Evolutionary conservation across 2,797 vertebrate genomes (phyloP), one percentile per base, ranked within the genome.

Genomic region (Tiaroga cobitis): DNA sequence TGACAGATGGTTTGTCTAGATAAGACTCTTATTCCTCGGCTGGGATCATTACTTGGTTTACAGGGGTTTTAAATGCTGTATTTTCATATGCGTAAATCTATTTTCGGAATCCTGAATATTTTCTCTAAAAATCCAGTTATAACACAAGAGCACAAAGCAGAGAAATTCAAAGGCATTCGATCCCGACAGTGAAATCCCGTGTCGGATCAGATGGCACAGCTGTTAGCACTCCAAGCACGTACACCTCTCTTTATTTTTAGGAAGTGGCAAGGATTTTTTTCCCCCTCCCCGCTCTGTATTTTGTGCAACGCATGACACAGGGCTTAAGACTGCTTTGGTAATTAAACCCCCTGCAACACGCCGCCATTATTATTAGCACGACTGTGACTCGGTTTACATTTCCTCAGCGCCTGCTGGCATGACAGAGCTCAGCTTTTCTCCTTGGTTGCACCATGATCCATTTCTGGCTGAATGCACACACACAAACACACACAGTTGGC

Each of bases 191-290:
- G 90, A 89, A 91, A 90, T 89, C 90, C 86, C 90, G 90, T 89
- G 93, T 92, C 93, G 92, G 94, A 92, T 94, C 94, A 94, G 94
- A 93, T 94, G 94, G 95, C 94, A 94, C 94, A 93, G 92, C 94
- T 93, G 92, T 95, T 94, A 93, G 93, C 91, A 94, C 92, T 91
- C 94, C 18, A 77, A 92, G 93, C 94, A 94, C 92, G 92, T 92
- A 94, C 92, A 91, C 90, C 90, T 87, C 69, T 92, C 92, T 94
- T 94, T 95, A 95, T 95, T 95, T 96, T 95, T 94, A 94, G 94
- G 93, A 93, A 88, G 89, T 92, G 93, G 91, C 89, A 93, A 88
- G 93, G 91, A 94, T 92, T 84, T 80, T 84, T 80, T 90, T 87
- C 59, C 86, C 77, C 15, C 89, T 89, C 72, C 29, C 72, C 43